Evolutionary conservation across 1,140 invertebrate genomes (phyloP).

Genomic region (Oscheius sp.): DNA sequence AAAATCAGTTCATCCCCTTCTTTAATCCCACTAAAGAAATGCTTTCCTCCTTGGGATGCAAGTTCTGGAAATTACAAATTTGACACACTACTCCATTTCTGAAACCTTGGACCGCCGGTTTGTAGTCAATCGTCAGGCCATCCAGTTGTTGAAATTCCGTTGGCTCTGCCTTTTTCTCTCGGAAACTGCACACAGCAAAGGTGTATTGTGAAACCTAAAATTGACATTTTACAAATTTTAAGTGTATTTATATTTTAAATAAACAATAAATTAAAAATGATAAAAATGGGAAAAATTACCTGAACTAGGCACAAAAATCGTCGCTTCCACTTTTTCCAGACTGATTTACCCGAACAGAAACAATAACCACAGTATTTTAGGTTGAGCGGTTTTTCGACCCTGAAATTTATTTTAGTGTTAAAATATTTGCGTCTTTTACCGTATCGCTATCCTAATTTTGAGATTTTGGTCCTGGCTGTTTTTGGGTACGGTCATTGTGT

Average conservation of each 20-base stretch:
- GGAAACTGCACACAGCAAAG: constrained; percentile 98
- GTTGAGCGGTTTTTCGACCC: constrained; percentile 97
- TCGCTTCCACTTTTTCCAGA: constrained; percentile 99
- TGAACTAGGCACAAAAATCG: constrained; percentile 97
- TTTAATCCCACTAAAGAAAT: constrained; percentile 95
- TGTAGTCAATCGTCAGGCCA: constrained; percentile 98
- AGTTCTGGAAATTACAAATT: constrained; percentile 54
- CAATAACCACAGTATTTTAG: constrained; percentile 96
- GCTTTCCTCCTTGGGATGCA: constrained; percentile 80
- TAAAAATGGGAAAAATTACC: too few species aligned
- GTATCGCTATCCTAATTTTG: constrained; percentile 86
- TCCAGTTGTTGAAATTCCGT: constrained; percentile 99
- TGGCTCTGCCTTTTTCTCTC: constrained; percentile 97
- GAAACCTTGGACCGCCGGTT: constrained; percentile 74
- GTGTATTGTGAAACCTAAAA: constrained; percentile 89
- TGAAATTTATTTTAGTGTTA: constrained; percentile 62
- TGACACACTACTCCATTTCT: neutral
- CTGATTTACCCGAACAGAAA: constrained; percentile 89
- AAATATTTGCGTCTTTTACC: constrained; percentile 1
- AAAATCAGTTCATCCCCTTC: constrained; percentile 95
- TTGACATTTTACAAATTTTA: constrained; percentile 9
- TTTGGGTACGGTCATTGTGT: constrained; percentile 91
- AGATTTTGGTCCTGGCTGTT: constrained; percentile 90
- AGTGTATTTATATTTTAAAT: neutral
- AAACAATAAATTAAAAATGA: too few species aligned